Percentiles rank a stretch among this genome's conserved stretches.
Conservation (phyloP, 2,113 vertebrate genomes). For the Agapornis roseicollis region DNA sequence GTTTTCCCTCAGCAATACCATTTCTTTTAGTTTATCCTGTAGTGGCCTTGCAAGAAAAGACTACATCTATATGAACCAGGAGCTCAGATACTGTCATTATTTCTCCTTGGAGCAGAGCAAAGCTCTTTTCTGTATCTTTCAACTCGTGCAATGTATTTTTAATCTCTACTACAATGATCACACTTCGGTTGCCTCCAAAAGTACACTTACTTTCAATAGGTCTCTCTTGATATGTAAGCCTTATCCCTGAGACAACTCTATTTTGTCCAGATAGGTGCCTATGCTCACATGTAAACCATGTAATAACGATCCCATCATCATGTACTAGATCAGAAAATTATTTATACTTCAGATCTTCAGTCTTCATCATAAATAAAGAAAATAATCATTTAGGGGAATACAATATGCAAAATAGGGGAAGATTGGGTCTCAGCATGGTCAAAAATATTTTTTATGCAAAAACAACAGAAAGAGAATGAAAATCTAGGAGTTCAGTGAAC, state of each 20-base stretch:
- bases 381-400: not conserved
- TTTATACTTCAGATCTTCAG: not conserved
- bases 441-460: conserved; percentile 4
- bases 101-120: not conserved
- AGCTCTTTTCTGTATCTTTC: not conserved
- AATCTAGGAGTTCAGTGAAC: not conserved
- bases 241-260: not conserved
- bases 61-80: not conserved
- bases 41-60: not conserved
- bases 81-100: not conserved
- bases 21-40: not conserved
- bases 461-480: not conserved
- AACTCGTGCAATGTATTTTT: not conserved
- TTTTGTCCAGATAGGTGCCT: not conserved
- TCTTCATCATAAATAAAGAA: not conserved
- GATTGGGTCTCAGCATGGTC: not conserved
- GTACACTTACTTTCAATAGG: not conserved
- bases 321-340: not conserved
- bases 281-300: not conserved
- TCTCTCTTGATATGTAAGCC: not conserved
- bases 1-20: not conserved
- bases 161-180: not conserved
- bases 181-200: not conserved
- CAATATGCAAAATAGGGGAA: not conserved
- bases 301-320: not conserved